phyloP scores from a whole-genome alignment of 2,797 vertebrate genomes.

The Enteromius treurensis region DNA sequence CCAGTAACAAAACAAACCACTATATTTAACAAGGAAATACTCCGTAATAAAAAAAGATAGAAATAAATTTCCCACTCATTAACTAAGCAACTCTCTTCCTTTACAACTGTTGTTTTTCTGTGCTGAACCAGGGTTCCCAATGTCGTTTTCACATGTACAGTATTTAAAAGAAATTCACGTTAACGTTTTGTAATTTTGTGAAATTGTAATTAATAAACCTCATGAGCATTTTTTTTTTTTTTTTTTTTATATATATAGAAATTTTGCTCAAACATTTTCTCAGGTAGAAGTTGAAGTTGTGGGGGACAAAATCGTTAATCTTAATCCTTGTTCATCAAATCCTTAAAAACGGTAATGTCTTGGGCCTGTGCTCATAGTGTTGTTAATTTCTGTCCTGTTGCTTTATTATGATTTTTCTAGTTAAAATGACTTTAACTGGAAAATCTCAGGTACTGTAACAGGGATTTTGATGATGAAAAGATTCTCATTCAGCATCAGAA shows the following conservation, averaged over 20 bases:
- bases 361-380: background rate
- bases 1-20: background rate
- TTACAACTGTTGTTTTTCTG: background rate
- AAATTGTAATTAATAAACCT: background rate
- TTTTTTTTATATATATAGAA: no score
- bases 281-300: background rate
- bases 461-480: slow-evolving; percentile 98
- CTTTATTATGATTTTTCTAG: background rate
- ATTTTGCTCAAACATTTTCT: background rate
- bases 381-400: background rate
- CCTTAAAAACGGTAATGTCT: no score
- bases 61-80: no score
- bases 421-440: slow-evolving; percentile 18
- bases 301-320: background rate
- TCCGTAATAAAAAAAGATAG: no score
- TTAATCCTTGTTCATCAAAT: background rate
- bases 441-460: slow-evolving; percentile 90
- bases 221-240: no score
- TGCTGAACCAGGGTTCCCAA: background rate
- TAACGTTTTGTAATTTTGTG: background rate
- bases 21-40: background rate
- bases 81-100: no score
- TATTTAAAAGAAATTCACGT: background rate
- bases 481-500: slow-evolving; percentile 99
- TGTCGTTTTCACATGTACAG: background rate